A percentile compares a stretch with the other conserved stretches of the same genome.
Conservation (phyloP, 2,113 vertebrate genomes). For the Gymnogyps californianus region DNA sequence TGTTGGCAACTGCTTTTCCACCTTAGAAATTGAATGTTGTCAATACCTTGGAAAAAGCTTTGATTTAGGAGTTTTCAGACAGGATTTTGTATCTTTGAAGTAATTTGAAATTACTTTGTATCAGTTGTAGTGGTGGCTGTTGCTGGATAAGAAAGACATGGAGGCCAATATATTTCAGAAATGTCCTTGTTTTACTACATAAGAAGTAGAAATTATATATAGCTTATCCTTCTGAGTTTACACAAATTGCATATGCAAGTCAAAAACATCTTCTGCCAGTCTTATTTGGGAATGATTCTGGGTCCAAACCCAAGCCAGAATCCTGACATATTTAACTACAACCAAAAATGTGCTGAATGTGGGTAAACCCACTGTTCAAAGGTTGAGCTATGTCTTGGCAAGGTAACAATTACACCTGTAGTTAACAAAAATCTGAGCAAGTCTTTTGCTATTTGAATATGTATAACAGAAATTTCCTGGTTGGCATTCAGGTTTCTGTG, state of each 20-base stretch:
- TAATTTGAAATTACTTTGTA: neutral
- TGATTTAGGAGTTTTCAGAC: neutral
- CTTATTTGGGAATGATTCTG: neutral
- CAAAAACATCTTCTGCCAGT: neutral
- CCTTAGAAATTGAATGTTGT: neutral
- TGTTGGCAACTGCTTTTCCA: neutral
- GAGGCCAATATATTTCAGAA: neutral
- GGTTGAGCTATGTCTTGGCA: neutral
- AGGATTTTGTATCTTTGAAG: neutral
- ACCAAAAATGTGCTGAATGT: neutral
- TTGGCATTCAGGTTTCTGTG: neutral
- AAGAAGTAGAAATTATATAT: neutral
- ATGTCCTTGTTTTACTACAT: neutral
- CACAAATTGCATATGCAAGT: neutral
- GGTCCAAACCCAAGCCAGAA: neutral
- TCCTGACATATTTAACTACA: neutral
- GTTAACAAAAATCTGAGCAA: fast-evolving
- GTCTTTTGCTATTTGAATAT: neutral
- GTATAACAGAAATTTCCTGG: neutral
- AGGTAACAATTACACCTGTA: neutral
- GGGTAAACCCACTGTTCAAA: neutral
- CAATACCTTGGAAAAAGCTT: neutral
- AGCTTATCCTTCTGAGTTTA: neutral
- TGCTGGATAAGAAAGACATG: neutral
- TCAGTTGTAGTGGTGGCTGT: neutral